A percentile compares a stretch with the other conserved stretches of the same genome.
Evolutionary conservation across 1,140 invertebrate genomes (phyloP).

Genomic region (Papilio aristodemus): DNA sequence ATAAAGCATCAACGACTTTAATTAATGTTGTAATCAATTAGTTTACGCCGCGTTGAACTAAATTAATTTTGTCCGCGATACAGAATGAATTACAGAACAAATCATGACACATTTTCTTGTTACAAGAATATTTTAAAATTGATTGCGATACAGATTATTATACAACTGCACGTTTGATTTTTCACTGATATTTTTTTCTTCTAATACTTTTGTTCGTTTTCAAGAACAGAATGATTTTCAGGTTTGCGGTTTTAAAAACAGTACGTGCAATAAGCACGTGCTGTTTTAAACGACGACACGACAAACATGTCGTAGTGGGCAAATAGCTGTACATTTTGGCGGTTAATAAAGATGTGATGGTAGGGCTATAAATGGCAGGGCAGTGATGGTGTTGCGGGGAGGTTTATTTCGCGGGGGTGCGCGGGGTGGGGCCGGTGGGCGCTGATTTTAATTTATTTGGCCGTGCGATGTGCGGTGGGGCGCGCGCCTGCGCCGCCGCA

Average conservation of each 20-base stretch:
- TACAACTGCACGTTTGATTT: background rate
- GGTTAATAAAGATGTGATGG: constrained; percentile 5
- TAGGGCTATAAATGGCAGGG: constrained; percentile 2
- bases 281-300: too few relatives aligned
- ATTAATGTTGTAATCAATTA: constrained; percentile 35
- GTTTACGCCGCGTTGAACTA: constrained; percentile 25
- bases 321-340: background rate
- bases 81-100: constrained; percentile 10
- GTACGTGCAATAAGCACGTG: background rate
- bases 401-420: background rate
- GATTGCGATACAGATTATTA: background rate
- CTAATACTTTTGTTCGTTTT: background rate
- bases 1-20: constrained; percentile 30
- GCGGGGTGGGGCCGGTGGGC: background rate
- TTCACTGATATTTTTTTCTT: background rate
- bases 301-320: background rate
- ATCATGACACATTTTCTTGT: constrained; percentile 12
- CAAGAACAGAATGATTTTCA: background rate
- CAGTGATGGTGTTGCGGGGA: background rate
- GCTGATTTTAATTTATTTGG: constrained; percentile 45
- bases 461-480: constrained; percentile 53
- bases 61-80: constrained; percentile 14
- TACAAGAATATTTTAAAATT: background rate
- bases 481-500: constrained; percentile 61
- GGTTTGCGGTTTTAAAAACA: background rate